Evolutionary conservation across 1,140 invertebrate species (phyloP).

Genomic region (Doryteuthis pealeii): DNA sequence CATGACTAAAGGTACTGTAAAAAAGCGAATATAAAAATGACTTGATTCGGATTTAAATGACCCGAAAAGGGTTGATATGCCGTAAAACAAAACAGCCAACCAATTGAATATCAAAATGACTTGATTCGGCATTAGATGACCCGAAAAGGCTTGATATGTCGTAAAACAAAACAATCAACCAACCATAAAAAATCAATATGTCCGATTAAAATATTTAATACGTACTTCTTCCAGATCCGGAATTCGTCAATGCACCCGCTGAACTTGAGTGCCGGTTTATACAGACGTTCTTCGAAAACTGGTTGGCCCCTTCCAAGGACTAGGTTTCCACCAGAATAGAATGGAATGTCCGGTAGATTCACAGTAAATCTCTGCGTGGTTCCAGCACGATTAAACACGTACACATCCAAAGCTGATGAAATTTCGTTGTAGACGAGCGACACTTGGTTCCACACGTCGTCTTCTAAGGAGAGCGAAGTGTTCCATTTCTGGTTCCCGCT

Average conservation of each 20-base stretch:
- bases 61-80: no score
- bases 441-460: slow-evolving; percentile 30
- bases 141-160: no score
- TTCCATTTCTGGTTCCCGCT: slow-evolving; percentile 12
- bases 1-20: no score
- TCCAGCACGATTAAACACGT: slow-evolving; percentile 15
- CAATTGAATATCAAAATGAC: no score
- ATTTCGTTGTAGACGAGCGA: slow-evolving; percentile 20
- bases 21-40: no score
- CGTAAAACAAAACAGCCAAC: no score
- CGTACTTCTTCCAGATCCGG: slow-evolving; percentile 34
- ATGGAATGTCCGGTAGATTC: slow-evolving; percentile 10
- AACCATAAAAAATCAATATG: no score
- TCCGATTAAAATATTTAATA: slow-evolving; percentile 8
- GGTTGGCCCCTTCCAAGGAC: slow-evolving; percentile 34
- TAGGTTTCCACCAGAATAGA: slow-evolving; percentile 26
- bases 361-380: neutral
- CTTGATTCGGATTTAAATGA: no score
- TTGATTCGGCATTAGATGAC: no score
- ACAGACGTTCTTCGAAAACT: slow-evolving; percentile 16
- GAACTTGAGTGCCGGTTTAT: slow-evolving; percentile 26
- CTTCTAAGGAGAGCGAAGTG: slow-evolving; percentile 17
- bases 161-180: no score
- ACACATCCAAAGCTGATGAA: slow-evolving; percentile 12
- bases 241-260: slow-evolving; percentile 37